phyloP scores from a whole-genome alignment of 2,113 vertebrate species.

The Burhinus bistriatus region DNA sequence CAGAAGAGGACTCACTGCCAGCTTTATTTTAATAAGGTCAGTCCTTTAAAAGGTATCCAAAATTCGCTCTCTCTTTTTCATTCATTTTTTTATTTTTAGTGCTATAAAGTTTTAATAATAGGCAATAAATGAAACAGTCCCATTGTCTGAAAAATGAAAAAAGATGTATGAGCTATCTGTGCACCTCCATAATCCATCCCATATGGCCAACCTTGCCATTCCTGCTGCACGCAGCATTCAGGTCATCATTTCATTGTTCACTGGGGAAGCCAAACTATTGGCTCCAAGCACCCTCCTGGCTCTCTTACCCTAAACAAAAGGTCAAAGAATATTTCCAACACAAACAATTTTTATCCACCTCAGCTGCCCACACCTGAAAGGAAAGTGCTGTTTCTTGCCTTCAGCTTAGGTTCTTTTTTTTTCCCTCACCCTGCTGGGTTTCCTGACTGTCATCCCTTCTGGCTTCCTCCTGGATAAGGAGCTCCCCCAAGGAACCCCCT shows the following conservation, averaged over 20 bases:
- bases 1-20: conserved; percentile 33
- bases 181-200: conserved; percentile 76
- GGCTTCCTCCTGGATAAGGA: not conserved
- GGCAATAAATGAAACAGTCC: conserved; percentile 82
- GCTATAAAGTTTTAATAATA: conserved; percentile 81
- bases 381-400: not conserved
- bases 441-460: not conserved
- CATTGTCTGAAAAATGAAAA: conserved; percentile 85
- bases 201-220: conserved; percentile 66
- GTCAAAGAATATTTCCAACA: conserved; percentile 11
- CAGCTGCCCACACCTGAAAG: conserved; percentile 30
- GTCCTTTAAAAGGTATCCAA: conserved; percentile 50
- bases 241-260: conserved; percentile 17
- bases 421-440: not conserved
- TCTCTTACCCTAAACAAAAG: not conserved
- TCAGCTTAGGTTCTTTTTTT: not conserved
- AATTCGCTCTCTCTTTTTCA: conserved; percentile 62
- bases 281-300: not conserved
- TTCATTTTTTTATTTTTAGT: conserved; percentile 76
- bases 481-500: not conserved
- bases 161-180: conserved; percentile 81
- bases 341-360: not conserved
- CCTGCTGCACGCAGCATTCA: not conserved
- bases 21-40: conserved; percentile 29
- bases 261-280: not conserved